These are phyloP conservation scores for Sparus aurata DNA, from an alignment of 2,797 vertebrate species.

Conservation along the genomic window DNA sequence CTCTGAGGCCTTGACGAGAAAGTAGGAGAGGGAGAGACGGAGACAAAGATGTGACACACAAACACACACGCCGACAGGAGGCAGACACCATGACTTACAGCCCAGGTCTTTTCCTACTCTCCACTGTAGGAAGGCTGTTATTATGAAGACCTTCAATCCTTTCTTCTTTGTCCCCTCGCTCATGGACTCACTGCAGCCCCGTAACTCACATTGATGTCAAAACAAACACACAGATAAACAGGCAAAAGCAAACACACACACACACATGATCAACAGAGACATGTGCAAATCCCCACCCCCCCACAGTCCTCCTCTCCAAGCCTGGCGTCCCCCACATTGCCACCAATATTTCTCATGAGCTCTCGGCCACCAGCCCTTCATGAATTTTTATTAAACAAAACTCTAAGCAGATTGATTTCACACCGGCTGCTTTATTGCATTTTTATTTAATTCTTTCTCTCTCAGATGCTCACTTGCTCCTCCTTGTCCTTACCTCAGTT, in stretches of 20 bases:
- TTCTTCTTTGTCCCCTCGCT: slow-evolving; percentile 71
- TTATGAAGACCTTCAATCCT: slow-evolving; percentile 81
- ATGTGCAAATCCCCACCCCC: slow-evolving; percentile 39
- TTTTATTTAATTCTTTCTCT: slow-evolving; percentile 97
- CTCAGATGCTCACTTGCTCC: slow-evolving; percentile 77
- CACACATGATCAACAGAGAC: slow-evolving; percentile 69
- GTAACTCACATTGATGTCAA: slow-evolving; percentile 83
- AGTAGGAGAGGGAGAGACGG: slow-evolving; percentile 33
- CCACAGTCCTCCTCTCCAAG: slow-evolving; percentile 29
- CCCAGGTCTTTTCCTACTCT: slow-evolving; percentile 63
- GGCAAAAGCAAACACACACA: slow-evolving; percentile 64
- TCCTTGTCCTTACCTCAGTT: slow-evolving; percentile 69
- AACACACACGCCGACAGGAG: slow-evolving; percentile 48
- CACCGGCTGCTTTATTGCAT: slow-evolving; percentile 95
- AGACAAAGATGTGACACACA: slow-evolving; percentile 64
- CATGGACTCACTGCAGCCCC: slow-evolving; percentile 67
- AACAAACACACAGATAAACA: slow-evolving; percentile 82
- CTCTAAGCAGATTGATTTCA: slow-evolving; percentile 99
- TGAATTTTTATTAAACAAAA: slow-evolving; percentile 99
- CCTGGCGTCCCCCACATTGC: slow-evolving; percentile 76
- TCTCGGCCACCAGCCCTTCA: slow-evolving; percentile 94
- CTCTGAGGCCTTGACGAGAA: slow-evolving; percentile 73
- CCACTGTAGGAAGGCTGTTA: slow-evolving; percentile 64
- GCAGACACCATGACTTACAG: slow-evolving; percentile 74
- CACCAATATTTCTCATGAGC: slow-evolving; percentile 93